Evolutionary conservation across 2,797 vertebrate species (phyloP), one percentile per base, ranked within the genome.

Genomic region (Helostoma temminkii): DNA sequence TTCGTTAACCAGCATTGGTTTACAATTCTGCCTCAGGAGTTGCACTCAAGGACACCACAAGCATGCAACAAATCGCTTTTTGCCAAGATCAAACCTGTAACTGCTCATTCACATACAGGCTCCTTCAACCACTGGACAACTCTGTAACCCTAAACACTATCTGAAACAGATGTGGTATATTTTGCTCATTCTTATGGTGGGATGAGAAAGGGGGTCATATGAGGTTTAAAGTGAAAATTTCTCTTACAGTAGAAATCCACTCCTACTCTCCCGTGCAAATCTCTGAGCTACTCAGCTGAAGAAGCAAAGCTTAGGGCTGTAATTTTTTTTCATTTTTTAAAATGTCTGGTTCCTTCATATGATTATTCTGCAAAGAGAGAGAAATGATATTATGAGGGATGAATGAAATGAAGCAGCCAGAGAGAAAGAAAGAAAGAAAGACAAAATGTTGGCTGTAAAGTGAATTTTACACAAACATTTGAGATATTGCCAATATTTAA

Each of bases 211-310:
- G 16, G 66, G 80, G 80, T 88, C 86, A 86, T 56, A 48, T 15
- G 56, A 83, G 84, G 83, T 87, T 86, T 87, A 81, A 78, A 87
- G 80, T 76, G 68, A 71, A 42, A 67, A 83, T 82, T 82, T 71
- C 64, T 46, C 52, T 78, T 70, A 63, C 72, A 78, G 74, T 66
- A 70, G 37, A 82, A 84, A 84, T 48, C 71, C 64, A 68, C 52
- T 64, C 41, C 52, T 6, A 55, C 73, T 80, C 66, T 74, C 52
- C 52, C 25, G 70, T 82, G 62, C 64, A 88, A 88, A 82, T 77
- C 83, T 72, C 69, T 61, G 0, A 58, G 65, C 55, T 53, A 4
- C 60, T 68, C 60, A 47, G 70, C 42, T 63, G 48, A 36, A 41
- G 58, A 81, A 36, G 67, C 69, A 74, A 79, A 80, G 56, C 78